Conservation (phyloP, 2,797 vertebrate species). For the Tauraco hartlaubi region DNA sequence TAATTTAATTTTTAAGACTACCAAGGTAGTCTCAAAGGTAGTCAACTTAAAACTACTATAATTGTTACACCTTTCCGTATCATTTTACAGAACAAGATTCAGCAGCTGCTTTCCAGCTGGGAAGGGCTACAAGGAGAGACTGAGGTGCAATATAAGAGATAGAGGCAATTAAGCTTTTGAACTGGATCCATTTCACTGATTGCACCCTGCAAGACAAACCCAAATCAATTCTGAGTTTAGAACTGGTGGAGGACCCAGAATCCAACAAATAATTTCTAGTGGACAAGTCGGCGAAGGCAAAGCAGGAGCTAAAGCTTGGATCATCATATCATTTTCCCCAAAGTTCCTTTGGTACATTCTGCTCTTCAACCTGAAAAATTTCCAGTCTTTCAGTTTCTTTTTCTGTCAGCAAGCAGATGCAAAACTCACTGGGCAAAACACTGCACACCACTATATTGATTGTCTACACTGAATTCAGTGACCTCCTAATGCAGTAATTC, state of each 20-base stretch:
- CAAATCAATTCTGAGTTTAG: neutral
- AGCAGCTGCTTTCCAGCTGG: neutral
- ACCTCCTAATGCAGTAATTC: neutral
- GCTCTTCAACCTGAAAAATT: neutral
- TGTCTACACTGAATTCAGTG: neutral
- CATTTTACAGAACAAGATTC: neutral
- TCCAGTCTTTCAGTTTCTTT: neutral
- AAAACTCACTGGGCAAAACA: neutral
- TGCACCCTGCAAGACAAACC: neutral
- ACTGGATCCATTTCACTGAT: neutral
- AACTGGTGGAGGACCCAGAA: neutral
- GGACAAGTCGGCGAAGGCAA: neutral
- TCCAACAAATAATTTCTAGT: neutral
- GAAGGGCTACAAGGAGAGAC: neutral
- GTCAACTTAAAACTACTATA: neutral
- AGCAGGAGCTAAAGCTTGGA: neutral
- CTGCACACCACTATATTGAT: neutral
- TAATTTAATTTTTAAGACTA: neutral
- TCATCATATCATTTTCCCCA: accelerated
- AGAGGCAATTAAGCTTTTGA: neutral
- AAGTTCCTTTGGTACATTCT: neutral
- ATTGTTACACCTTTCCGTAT: neutral
- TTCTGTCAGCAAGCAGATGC: neutral
- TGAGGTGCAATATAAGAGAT: neutral
- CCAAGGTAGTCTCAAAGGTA: neutral